Percentiles rank a stretch among this genome's conserved stretches.
phyloP scores from a whole-genome alignment of 2,113 vertebrate genomes.

The Seriola rivoliana region DNA sequence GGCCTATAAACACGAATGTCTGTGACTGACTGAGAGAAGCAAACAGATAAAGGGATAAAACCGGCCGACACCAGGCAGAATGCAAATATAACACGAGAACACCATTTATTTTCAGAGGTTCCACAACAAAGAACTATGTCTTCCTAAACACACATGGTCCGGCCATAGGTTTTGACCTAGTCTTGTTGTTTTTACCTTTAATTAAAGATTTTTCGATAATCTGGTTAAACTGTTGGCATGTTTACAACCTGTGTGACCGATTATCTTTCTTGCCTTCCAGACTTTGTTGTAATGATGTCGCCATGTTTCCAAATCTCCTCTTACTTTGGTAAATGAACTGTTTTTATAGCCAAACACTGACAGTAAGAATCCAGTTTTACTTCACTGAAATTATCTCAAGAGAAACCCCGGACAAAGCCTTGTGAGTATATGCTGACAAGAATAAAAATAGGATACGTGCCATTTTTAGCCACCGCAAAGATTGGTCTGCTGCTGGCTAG shows the following conservation, averaged over 20 bases:
- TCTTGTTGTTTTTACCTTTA: background rate
- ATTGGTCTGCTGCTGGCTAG: constrained; percentile 48
- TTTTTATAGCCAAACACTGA: background rate
- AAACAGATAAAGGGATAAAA: no score
- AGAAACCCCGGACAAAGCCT: background rate
- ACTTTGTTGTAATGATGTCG: background rate
- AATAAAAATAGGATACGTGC: constrained; percentile 33
- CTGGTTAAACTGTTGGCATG: background rate
- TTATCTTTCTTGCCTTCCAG: background rate
- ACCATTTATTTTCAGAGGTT: no score
- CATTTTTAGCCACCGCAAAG: constrained; percentile 3
- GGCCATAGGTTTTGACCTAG: no score
- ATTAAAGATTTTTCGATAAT: background rate
- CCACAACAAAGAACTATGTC: no score
- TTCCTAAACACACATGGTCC: no score
- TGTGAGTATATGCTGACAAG: background rate
- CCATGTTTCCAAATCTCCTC: constrained; percentile 7
- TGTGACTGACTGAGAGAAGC: no score
- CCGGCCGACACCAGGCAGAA: no score
- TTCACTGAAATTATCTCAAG: background rate
- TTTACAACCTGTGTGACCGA: background rate
- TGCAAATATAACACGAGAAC: no score
- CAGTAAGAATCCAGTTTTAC: background rate
- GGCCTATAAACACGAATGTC: no score
- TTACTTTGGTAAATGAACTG: background rate